Evolutionary conservation across 2,797 vertebrate genomes (phyloP), one percentile per base, ranked within the genome.

Genomic region (Antennarius maculatus): DNA sequence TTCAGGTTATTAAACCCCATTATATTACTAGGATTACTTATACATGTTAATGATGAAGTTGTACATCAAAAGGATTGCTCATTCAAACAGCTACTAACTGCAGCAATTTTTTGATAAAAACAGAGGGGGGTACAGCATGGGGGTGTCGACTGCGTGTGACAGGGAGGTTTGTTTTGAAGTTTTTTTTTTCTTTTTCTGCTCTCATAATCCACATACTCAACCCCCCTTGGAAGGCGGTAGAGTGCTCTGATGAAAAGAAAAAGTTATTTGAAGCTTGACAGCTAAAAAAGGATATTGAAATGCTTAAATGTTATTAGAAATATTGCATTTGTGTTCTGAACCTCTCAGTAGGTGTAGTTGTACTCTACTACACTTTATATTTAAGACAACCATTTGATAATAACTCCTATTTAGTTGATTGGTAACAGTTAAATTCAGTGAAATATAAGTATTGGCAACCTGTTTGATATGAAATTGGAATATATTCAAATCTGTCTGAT

Each of bases 171-270:
- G 79, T 85, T 87, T 85, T 88, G 71, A 89, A 83, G 81, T 85
- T 89, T 86, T 72, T 39, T 39, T 39, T 8, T 39, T 10, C 7
- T 88, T 88, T 90, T 86, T 74, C 73, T 76, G 71, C 71, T 83
- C 73, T 80, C 70, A 81, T 88, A 87, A 88, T 89, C 81, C 84
- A 85, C 80, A 80, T 79, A 82, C 86, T 84, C 76, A 85, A 77
- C 66, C 66, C 74, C 67, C 81, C 71, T 66, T 69, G 74, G 80
- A 84, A 83, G 71, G 48, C 73, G 58, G 71, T 16, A 62, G 46
- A 53, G 54, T 60, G 66, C 31, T 39, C 17, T 34, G 58, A 69
- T 52, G 68, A 52, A 55, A 73, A 73, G 54, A 73, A 73, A 74
- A 52, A 55, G 54, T 53, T 55, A 45, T 85, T 83, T 86, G 82